Conservation (phyloP, 2,113 vertebrate genomes). For the Marmota monax region DNA sequence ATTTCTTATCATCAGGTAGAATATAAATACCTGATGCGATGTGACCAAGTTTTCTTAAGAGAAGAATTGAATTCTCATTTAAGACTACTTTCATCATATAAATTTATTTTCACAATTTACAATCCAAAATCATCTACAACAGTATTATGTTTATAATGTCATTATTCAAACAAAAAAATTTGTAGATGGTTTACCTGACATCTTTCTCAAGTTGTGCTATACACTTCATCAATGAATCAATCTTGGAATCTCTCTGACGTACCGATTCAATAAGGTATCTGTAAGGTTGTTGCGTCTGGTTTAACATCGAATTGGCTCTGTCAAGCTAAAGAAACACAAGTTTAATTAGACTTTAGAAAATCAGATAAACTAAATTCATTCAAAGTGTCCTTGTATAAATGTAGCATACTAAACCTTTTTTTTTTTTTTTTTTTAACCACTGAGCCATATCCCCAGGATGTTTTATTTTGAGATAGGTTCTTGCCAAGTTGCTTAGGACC, state of each 20-base stretch:
- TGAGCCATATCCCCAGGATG: no score
- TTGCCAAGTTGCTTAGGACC: no score
- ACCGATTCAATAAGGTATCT: constrained; percentile 96
- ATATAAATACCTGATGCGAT: neutral
- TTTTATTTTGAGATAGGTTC: neutral
- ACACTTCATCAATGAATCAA: constrained; percentile 89
- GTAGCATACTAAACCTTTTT: neutral
- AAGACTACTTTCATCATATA: constrained; percentile 48
- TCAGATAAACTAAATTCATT: constrained; percentile 17
- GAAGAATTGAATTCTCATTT: neutral
- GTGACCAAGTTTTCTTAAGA: neutral
- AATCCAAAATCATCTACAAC: neutral
- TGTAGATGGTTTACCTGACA: constrained; percentile 89
- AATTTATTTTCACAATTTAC: constrained; percentile 50
- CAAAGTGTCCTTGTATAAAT: neutral
- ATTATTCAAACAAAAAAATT: constrained; percentile 9
- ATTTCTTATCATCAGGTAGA: neutral
- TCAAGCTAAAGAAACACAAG: constrained; percentile 88
- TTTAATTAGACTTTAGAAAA: constrained; percentile 54
- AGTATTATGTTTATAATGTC: neutral
- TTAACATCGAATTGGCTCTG: constrained; percentile 92
- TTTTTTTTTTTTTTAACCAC: neutral
- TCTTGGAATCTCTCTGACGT: constrained; percentile 94
- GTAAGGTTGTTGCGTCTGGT: constrained; percentile 95
- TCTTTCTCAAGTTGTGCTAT: constrained; percentile 92